A percentile compares a stretch with the other conserved stretches of the same genome.
phyloP scores from a whole-genome alignment of 1,140 invertebrate species.

The Heliconius himera region DNA sequence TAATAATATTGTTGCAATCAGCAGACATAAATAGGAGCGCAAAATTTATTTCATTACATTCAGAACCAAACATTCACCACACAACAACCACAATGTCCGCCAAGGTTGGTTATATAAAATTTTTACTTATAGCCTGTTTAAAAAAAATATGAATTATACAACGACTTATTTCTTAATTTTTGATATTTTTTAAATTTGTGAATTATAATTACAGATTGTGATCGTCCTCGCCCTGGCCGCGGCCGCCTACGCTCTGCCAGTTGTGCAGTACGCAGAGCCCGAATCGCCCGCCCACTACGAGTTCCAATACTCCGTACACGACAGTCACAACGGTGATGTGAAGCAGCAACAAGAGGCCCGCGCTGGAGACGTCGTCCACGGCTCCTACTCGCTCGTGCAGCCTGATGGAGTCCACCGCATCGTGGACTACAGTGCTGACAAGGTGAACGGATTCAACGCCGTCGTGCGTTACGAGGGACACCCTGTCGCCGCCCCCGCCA shows the following conservation, averaged over 20 bases:
- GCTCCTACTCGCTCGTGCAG: conserved; percentile 84
- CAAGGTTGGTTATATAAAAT: conserved; percentile 47
- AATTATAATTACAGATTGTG: conserved; percentile 54
- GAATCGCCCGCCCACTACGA: conserved; percentile 85
- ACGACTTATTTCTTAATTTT: too few relatives aligned
- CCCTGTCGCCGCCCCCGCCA: conserved; percentile 49
- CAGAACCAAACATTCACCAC: conserved; percentile 38
- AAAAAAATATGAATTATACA: too few relatives aligned
- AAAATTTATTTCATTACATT: conserved; percentile 14
- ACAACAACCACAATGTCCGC: conserved; percentile 52
- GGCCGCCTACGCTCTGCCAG: conserved; percentile 56
- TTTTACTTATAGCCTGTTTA: not conserved
- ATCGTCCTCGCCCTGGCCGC: conserved; percentile 58
- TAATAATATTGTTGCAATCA: not conserved
- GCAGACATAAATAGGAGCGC: conserved; percentile 1
- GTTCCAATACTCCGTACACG: conserved; percentile 85
- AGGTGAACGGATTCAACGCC: conserved; percentile 63
- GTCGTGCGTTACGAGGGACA: conserved; percentile 65
- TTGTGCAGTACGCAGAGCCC: conserved; percentile 65
- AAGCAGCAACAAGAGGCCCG: conserved; percentile 73
- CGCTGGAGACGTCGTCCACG: conserved; percentile 82
- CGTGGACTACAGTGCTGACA: conserved; percentile 83
- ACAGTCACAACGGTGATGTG: conserved; percentile 79
- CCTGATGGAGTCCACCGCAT: conserved; percentile 82
- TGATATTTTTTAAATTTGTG: too few relatives aligned